Percentiles rank a stretch among this genome's conserved stretches.
phyloP scores from a whole-genome alignment of 2,797 vertebrate species.

The Mormyrus proboscirostris region DNA sequence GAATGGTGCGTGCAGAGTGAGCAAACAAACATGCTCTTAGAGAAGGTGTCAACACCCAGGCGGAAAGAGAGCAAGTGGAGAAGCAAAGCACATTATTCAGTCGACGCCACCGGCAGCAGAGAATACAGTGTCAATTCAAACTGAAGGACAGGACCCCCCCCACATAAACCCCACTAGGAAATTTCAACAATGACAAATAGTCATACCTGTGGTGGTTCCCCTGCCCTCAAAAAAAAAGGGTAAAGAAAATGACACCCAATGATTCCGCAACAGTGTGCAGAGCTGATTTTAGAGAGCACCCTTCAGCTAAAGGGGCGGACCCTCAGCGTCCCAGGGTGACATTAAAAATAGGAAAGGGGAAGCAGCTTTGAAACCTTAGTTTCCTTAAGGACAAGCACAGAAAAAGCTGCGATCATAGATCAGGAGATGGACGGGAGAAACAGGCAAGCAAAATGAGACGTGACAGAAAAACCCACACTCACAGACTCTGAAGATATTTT shows the following conservation, averaged over 20 bases:
- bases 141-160: not conserved
- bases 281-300: not conserved
- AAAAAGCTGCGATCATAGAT: not conserved
- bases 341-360: not conserved
- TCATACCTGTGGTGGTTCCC: not conserved
- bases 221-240: conserved; percentile 22
- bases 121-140: not conserved
- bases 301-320: not conserved
- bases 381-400: not conserved
- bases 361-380: not conserved
- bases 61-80: not conserved
- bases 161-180: not conserved
- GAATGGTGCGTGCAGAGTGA: not conserved
- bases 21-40: not conserved
- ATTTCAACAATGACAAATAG: not conserved
- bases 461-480: conserved; percentile 61
- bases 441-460: conserved; percentile 33
- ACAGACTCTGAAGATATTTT: conserved; percentile 97
- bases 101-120: not conserved
- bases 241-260: conserved; percentile 48
- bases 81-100: not conserved
- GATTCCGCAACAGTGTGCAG: not conserved
- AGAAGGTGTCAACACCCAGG: not conserved
- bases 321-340: not conserved
- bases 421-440: conserved; percentile 30